Conservation (phyloP, 2,888 invertebrate genomes). For the Thelaira solivaga region DNA sequence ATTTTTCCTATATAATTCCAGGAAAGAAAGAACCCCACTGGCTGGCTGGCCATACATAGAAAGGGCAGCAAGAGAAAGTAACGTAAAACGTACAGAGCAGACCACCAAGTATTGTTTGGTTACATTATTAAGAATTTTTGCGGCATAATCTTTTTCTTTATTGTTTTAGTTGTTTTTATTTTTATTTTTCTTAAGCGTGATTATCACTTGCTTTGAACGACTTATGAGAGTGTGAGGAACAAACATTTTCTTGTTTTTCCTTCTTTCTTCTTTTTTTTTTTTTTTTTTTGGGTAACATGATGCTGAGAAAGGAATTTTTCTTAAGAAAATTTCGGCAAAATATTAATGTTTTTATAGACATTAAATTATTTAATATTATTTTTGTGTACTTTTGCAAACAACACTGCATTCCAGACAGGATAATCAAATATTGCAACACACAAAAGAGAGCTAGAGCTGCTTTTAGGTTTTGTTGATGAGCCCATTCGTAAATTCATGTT, state of each 20-base stretch:
- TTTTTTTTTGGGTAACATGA: slow-evolving; percentile 59
- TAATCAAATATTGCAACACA: slow-evolving; percentile 26
- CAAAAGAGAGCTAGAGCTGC: slow-evolving; percentile 49
- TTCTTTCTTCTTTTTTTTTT: slow-evolving; percentile 46
- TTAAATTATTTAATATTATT: no score
- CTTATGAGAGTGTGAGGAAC: slow-evolving; percentile 54
- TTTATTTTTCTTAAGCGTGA: slow-evolving; percentile 37
- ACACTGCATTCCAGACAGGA: slow-evolving; percentile 16
- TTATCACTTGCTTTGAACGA: slow-evolving; percentile 61
- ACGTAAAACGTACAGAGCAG: not conserved
- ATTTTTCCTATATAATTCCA: slow-evolving; percentile 26
- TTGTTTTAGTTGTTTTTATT: no score
- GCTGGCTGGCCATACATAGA: not conserved
- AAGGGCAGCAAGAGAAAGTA: not conserved
- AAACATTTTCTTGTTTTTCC: slow-evolving; percentile 44
- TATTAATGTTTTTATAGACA: slow-evolving; percentile 19
- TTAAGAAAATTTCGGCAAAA: slow-evolving; percentile 35
- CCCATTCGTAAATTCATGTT: slow-evolving; percentile 50
- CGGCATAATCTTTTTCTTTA: slow-evolving; percentile 54
- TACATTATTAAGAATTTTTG: slow-evolving; percentile 59
- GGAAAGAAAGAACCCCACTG: slow-evolving; percentile 34
- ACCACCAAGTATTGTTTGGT: slow-evolving; percentile 58
- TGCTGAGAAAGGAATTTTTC: slow-evolving; percentile 36
- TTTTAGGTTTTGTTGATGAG: slow-evolving; percentile 40
- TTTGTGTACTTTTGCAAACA: slow-evolving; percentile 43